phyloP scores from a whole-genome alignment of 2,797 vertebrate species.

The Pyrocephalus nanus region DNA sequence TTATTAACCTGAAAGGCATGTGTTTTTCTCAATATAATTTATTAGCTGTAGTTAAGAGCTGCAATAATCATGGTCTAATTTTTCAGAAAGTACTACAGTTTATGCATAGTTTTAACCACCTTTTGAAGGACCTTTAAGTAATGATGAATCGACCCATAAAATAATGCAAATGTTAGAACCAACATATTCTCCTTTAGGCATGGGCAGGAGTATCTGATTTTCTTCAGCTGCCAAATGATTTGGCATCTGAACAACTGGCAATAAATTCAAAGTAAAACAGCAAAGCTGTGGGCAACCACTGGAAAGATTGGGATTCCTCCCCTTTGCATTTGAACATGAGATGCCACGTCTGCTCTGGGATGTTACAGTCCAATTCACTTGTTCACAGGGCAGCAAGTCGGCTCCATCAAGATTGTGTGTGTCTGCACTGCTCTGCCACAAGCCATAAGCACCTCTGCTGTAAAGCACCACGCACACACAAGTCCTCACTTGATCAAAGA shows the following conservation, averaged over 20 bases:
- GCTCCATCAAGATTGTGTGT: not conserved
- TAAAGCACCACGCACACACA: accelerated
- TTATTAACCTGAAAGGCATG: constrained; percentile 31
- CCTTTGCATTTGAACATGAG: not conserved
- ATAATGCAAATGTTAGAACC: constrained; percentile 8
- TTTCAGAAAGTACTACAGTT: not conserved
- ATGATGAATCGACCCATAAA: constrained; percentile 10
- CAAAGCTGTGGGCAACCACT: not conserved
- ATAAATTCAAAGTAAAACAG: constrained; percentile 10
- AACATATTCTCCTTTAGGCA: constrained; percentile 1
- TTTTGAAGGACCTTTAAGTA: constrained; percentile 22
- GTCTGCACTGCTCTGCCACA: not conserved
- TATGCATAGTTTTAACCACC: constrained; percentile 31
- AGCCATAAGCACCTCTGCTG: not conserved
- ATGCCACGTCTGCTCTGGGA: not conserved
- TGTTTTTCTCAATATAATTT: constrained; percentile 32
- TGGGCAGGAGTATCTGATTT: not conserved
- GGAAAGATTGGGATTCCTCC: not conserved
- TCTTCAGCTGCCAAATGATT: not conserved
- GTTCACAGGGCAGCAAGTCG: not conserved
- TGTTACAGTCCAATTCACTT: not conserved
- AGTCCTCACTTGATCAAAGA: constrained; percentile 34
- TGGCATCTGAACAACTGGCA: constrained; percentile 36
- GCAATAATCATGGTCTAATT: constrained; percentile 5
- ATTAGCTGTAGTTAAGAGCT: constrained; percentile 2